phyloP scores from a whole-genome alignment of 2,888 invertebrate genomes.

The Euzophera pinguis region DNA sequence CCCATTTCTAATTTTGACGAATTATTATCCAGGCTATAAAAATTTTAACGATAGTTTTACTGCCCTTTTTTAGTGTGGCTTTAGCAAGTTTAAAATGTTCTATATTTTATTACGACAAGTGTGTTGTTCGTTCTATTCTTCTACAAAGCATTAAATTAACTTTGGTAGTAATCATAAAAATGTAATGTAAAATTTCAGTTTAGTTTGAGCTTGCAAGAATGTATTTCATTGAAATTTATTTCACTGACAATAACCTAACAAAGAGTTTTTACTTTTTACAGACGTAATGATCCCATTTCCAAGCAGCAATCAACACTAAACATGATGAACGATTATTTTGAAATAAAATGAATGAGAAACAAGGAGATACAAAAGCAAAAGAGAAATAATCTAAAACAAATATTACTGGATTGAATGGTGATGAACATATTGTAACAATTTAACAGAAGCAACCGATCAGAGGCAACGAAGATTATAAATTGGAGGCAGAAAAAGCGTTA shows the following conservation, averaged over 20 bases:
- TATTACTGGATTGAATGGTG: neutral
- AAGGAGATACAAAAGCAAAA: neutral
- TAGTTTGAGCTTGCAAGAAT: neutral
- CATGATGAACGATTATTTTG: neutral
- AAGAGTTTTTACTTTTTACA: too few relatives aligned
- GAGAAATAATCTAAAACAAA: neutral
- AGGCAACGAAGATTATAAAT: slow-evolving; percentile 22
- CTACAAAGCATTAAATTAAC: neutral
- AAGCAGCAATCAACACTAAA: too few relatives aligned
- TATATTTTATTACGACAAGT: neutral
- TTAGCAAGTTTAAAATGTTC: neutral
- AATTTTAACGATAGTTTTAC: slow-evolving; percentile 69
- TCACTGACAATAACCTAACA: too few relatives aligned
- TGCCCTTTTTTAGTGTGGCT: slow-evolving; percentile 59
- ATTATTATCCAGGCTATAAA: slow-evolving; percentile 66
- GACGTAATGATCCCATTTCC: too few relatives aligned
- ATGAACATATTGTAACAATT: neutral
- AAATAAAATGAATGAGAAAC: neutral
- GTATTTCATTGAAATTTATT: too few relatives aligned
- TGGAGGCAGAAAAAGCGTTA: slow-evolving; percentile 30
- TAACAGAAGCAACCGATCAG: slow-evolving; percentile 20
- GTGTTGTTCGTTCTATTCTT: neutral
- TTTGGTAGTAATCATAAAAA: neutral
- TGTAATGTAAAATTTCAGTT: neutral
- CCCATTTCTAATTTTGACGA: slow-evolving; percentile 63